Percentiles rank a stretch among this genome's conserved stretches.
Conservation (phyloP, 2,888 invertebrate species). For the Pristionchus arcanus region DNA sequence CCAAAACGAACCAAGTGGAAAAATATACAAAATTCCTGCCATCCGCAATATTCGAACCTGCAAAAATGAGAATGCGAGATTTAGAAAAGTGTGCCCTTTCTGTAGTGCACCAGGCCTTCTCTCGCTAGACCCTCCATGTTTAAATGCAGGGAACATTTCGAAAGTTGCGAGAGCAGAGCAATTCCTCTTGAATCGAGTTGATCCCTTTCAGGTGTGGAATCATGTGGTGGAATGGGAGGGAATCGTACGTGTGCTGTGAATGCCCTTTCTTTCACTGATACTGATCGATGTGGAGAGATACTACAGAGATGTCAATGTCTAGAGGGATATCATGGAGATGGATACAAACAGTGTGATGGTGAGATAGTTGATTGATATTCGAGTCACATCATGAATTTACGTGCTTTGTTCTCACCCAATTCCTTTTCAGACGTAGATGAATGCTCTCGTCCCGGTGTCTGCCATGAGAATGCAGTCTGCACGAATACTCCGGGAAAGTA, state of each 20-base stretch:
- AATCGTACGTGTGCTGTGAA: slow-evolving; percentile 73
- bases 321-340: slow-evolving; percentile 77
- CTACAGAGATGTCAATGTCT: slow-evolving; percentile 77
- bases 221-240: slow-evolving; percentile 5
- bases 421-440: slow-evolving; percentile 74
- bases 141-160: no score
- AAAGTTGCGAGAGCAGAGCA: no score
- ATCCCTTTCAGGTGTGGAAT: slow-evolving; percentile 46
- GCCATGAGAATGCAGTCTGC: slow-evolving; percentile 75
- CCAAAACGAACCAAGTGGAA: not conserved
- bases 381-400: not conserved
- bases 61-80: no score
- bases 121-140: no score
- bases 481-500: slow-evolving; percentile 78
- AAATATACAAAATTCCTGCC: not conserved
- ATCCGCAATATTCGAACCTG: no score
- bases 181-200: not conserved
- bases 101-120: no score
- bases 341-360: slow-evolving; percentile 74
- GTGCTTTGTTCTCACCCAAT: not conserved
- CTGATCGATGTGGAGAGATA: slow-evolving; percentile 77
- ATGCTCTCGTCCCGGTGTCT: slow-evolving; percentile 69
- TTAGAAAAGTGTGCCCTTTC: no score
- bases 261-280: slow-evolving; percentile 77
- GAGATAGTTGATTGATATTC: not conserved